Percentiles rank a stretch among this genome's conserved stretches.
phyloP scores from a whole-genome alignment of 2,797 vertebrate genomes.

The Lacerta viridis region DNA sequence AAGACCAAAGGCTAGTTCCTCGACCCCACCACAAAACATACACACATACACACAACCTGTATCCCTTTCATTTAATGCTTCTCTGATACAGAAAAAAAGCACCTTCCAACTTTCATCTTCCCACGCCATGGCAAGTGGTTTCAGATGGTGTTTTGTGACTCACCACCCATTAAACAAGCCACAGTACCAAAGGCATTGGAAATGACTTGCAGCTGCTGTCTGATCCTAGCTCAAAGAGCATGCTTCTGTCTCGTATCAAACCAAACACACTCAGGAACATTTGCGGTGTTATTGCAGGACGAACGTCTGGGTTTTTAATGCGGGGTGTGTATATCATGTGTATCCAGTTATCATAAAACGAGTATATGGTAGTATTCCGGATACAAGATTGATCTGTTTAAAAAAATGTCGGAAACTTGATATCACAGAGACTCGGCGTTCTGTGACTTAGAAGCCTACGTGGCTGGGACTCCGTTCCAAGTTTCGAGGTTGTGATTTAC shows the following conservation, averaged over 20 bases:
- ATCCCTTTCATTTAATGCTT: slow-evolving; percentile 19
- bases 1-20: slow-evolving; percentile 49
- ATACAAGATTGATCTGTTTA: slow-evolving; percentile 33
- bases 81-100: slow-evolving; percentile 36
- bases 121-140: slow-evolving; percentile 31
- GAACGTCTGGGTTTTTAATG: slow-evolving; percentile 21
- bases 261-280: slow-evolving; percentile 43
- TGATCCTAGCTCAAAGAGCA: slow-evolving; percentile 48
- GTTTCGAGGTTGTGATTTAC: neutral
- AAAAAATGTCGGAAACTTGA: slow-evolving; percentile 29
- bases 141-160: slow-evolving; percentile 54
- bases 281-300: slow-evolving; percentile 20
- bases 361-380: slow-evolving; percentile 15
- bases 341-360: slow-evolving; percentile 58
- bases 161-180: slow-evolving; percentile 53
- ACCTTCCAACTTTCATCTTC: slow-evolving; percentile 36
- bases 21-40: neutral
- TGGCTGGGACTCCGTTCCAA: slow-evolving; percentile 6
- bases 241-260: slow-evolving; percentile 53
- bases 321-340: neutral
- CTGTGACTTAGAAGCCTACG: neutral
- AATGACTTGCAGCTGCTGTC: slow-evolving; percentile 63
- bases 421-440: neutral
- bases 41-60: slow-evolving; percentile 3
- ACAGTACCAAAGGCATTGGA: slow-evolving; percentile 40